Conservation (phyloP, 2,888 invertebrate species). For the Diarsia mendica region DNA sequence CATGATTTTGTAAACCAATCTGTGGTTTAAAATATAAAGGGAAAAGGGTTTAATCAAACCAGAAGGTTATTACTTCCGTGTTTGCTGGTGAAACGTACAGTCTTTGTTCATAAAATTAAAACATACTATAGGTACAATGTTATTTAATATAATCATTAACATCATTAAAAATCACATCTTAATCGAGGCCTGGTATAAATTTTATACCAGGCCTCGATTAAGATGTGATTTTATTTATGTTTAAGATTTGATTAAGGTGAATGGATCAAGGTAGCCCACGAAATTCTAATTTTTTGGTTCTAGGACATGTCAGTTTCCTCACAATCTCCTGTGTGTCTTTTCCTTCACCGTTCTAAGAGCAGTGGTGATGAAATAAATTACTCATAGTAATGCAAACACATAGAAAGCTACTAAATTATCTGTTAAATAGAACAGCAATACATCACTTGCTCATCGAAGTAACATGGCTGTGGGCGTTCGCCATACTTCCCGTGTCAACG, state of each 20-base stretch:
- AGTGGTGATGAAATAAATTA: too few relatives aligned
- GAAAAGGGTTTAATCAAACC: conserved; percentile 32
- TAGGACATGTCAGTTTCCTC: too few relatives aligned
- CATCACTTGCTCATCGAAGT: neutral
- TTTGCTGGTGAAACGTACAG: conserved; percentile 25
- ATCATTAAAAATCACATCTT: too few relatives aligned
- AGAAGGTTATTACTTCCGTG: conserved; percentile 16
- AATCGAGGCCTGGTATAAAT: too few relatives aligned
- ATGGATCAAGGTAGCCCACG: too few relatives aligned
- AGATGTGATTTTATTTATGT: too few relatives aligned
- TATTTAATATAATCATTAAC: neutral
- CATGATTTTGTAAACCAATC: conserved; percentile 32
- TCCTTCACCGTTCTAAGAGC: too few relatives aligned
- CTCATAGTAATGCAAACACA: too few relatives aligned
- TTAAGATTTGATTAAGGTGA: neutral
- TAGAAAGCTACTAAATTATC: neutral
- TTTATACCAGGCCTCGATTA: too few relatives aligned
- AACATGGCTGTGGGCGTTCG: neutral
- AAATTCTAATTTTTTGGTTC: too few relatives aligned
- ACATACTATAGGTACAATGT: neutral
- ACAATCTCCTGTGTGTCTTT: too few relatives aligned
- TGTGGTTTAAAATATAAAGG: conserved; percentile 34
- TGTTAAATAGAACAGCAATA: neutral
- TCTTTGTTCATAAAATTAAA: conserved; percentile 12
- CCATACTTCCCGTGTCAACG: neutral